Base-by-base conservation (phyloP, 2,797 vertebrate genomes). In the Anabacerthia variegaticeps region DNA sequence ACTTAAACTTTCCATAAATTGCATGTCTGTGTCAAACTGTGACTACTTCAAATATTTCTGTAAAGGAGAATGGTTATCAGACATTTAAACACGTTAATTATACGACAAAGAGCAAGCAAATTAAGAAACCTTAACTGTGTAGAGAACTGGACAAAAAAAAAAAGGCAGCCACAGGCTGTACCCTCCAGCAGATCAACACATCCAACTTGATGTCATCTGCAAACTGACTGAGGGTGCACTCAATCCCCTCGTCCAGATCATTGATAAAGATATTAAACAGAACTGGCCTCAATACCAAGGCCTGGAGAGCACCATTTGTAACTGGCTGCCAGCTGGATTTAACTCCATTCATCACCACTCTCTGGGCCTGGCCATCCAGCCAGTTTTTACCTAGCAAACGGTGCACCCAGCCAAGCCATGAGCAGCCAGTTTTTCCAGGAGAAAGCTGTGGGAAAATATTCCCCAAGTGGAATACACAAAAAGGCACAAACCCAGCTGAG, bases 31-130 rank as follows among this genome's bases (percentile, higher is more conserved):
- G 39, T 81, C 39, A 81, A 86, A 84, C 62, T 68, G 56, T 63
- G 41, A 67, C 37, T 81, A 23, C 24, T 61, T 91, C 80, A 86
- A 80, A 77, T 90, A 80, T 72, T 81, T 90, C 48, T 34, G 30
- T 65, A 39, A 72, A 77, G 44, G 21, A 88, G 36, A 74, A 71
- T 41, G 18, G 14, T 36, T 65, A 7, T 61, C 46, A 63, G 34
- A 78, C 23, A 44, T 90, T 67, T 55, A 55, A 90, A 74, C 7
- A 62, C 8, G 24, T 36, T 87, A 65, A 65, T 87, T 89, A 34
- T 55, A 49, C 9, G 30, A 66, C 14, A 55, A 83, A n/a, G 51
- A 56, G 17, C 30, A 71, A 87, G 32, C 36, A 86, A 80, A 63
- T 43, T 27, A 77, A 69, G 79, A 68, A 65, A 66, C n/a, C 28